Evolutionary conservation across 2,113 vertebrate species (phyloP), one percentile per base, ranked within the genome.

Genomic region (Seriola dumerili): DNA sequence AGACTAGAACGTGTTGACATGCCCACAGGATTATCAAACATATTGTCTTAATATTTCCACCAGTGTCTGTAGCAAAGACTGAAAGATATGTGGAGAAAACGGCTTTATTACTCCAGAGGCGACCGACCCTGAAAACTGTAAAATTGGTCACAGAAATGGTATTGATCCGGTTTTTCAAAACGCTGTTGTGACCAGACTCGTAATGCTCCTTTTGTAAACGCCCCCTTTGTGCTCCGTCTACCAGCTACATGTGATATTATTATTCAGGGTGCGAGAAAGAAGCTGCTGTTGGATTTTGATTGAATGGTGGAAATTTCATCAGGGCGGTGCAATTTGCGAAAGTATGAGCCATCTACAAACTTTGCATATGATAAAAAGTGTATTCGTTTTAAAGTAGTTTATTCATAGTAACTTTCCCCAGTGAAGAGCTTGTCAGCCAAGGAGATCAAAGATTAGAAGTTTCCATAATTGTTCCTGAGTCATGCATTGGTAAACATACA

Each of bases 71-170:
- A 61, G 78, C 75, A 44, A 70, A 62, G 13, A 66, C 81, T 72
- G 81, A 87, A 72, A 64, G 63, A 85, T 75, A 83, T 78, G 75
- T 17, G 83, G 13, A 76, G 86, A 90, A 90, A 92, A 91, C 84
- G 78, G 86, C 87, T 92, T 91, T 77, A 91, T 94, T 90, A 92
- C 90, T 87, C 82, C 66, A 64, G 78, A 79, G 88, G 76, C 90
- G 69, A 75, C 50, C 52, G 48, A 89, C 70, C 85, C 83, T 73
- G 23, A 92, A 83, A 93, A 89, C 89, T 93, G 91, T 92, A 91
- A 91, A 93, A 93, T 91, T 92, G 91, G 90, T 91, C 85, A 88
- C 88, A 90, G 87, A 87, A 90, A 91, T 81, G 85, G 81, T 90
- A 94, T 94, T 72, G 94, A 93, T 94, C 87, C n/a, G 67, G 67